These are phyloP conservation scores for Poeciliopsis paucimaculata DNA, from an alignment of 2,797 vertebrate genomes.

Conservation along the genomic window DNA sequence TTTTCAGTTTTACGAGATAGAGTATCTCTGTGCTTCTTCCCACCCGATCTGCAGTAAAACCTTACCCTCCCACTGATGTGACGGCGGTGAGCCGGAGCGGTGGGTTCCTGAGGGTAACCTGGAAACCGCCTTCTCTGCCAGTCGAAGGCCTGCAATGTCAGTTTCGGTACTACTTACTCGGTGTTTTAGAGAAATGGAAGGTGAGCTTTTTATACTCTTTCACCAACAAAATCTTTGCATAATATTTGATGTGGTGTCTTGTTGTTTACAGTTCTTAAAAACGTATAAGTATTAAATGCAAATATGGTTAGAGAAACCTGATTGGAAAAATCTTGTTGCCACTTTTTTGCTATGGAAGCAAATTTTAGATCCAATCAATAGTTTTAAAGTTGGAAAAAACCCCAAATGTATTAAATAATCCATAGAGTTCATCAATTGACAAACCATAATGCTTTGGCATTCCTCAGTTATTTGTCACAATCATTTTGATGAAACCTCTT, in stretches of 20 bases:
- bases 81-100: conserved; percentile 79
- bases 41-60: conserved; percentile 84
- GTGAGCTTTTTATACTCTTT: conserved; percentile 67
- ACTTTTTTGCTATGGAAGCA: neutral
- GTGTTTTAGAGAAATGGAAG: conserved; percentile 82
- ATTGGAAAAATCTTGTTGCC: neutral
- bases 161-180: conserved; percentile 79
- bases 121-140: conserved; percentile 82
- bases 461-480: neutral
- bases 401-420: neutral
- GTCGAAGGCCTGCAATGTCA: conserved; percentile 82
- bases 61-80: conserved; percentile 80
- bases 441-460: neutral
- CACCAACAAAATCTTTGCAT: neutral
- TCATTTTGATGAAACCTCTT: neutral
- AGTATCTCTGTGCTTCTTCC: neutral
- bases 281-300: neutral
- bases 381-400: neutral
- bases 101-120: conserved; percentile 83
- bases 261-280: neutral
- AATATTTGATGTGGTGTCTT: neutral
- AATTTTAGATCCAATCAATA: neutral
- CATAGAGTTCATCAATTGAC: neutral
- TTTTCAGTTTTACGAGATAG: neutral
- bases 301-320: neutral